Evolutionary conservation across 2,797 vertebrate genomes (phyloP).

Genomic region (Podarcis lilfordi): DNA sequence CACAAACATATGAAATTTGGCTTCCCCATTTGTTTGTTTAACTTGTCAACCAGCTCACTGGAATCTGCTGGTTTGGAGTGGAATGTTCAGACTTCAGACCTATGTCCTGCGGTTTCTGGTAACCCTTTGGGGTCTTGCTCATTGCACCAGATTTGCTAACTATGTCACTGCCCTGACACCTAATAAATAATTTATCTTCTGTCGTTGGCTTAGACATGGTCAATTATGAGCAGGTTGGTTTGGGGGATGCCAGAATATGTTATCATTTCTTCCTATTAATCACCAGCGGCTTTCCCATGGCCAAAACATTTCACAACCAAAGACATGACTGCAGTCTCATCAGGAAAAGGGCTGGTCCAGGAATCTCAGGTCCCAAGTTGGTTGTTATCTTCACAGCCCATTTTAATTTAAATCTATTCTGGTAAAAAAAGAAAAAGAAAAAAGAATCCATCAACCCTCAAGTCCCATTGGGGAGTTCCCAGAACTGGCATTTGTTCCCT

Average conservation of each 20-base stretch:
- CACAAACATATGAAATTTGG: not conserved
- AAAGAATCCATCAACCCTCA: not conserved
- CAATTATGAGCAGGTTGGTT: not conserved
- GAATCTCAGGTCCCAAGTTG: not conserved
- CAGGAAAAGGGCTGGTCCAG: not conserved
- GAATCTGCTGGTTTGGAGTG: not conserved
- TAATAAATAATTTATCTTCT: not conserved
- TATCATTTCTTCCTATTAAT: constrained; percentile 16
- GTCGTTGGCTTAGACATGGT: not conserved
- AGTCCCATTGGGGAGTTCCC: not conserved
- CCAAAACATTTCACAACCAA: constrained; percentile 22
- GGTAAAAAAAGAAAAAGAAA: not conserved
- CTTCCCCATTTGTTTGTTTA: not conserved
- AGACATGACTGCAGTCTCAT: not conserved
- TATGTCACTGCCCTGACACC: not conserved
- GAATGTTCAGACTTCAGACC: not conserved
- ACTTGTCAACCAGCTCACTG: not conserved
- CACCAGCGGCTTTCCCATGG: not conserved
- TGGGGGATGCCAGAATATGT: not conserved
- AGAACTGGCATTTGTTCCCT: not conserved
- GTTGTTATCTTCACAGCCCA: not conserved
- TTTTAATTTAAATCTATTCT: not conserved
- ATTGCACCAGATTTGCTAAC: not conserved
- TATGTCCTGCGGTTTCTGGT: not conserved
- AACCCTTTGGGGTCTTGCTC: not conserved